A percentile compares a stretch with the other conserved stretches of the same genome.
phyloP scores from a whole-genome alignment of 1,140 invertebrate species.

The Bombus fervidus region DNA sequence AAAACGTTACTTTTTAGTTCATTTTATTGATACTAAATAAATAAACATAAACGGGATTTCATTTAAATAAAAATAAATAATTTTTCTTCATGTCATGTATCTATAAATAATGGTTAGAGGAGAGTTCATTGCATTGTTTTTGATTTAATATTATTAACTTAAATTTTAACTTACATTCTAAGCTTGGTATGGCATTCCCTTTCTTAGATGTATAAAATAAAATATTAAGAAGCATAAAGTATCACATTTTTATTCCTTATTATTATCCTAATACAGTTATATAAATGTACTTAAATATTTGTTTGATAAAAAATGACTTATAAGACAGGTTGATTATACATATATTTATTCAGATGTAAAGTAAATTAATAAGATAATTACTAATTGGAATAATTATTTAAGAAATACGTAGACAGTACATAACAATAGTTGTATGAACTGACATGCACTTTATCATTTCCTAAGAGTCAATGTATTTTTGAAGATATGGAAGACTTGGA shows the following conservation, averaged over 20 bases:
- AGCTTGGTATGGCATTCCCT: constrained; percentile 79
- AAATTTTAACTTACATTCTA: constrained; percentile 33
- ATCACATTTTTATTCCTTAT: constrained; percentile 12
- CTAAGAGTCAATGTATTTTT: background rate
- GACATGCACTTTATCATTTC: constrained; percentile 75
- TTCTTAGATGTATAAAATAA: constrained; percentile 51
- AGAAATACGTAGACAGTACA: background rate
- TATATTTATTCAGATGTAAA: background rate
- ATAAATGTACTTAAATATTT: constrained; percentile 11
- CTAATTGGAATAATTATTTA: background rate
- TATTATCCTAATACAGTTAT: background rate
- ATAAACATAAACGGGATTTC: background rate
- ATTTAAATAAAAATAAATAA: constrained; percentile 9
- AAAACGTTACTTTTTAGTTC: background rate
- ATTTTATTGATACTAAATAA: constrained; percentile 5
- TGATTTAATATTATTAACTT: background rate
- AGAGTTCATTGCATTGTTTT: constrained; percentile 15
- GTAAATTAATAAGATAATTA: background rate
- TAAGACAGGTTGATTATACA: background rate
- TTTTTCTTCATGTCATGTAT: constrained; percentile 5
- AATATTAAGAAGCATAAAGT: constrained; percentile 35
- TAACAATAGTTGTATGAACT: constrained; percentile 75
- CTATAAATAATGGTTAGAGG: constrained; percentile 38
- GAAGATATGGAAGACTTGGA: background rate
- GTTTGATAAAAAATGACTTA: background rate